Conservation (phyloP, 2,113 vertebrate species). For the Cavia porcellus region DNA sequence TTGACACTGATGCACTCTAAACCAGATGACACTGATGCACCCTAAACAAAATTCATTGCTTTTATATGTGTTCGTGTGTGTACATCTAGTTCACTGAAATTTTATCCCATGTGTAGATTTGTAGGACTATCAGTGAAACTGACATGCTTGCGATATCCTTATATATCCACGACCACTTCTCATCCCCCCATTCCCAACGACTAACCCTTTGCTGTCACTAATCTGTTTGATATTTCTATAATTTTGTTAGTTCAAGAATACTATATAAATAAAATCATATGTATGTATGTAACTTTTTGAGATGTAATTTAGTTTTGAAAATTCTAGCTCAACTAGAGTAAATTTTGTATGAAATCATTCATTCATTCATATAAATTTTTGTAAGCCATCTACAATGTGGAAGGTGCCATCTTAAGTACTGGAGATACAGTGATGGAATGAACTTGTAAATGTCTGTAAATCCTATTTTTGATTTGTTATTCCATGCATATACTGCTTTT, state of each 20-base stretch:
- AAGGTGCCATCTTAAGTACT: not conserved
- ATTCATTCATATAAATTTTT: not conserved
- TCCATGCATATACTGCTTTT: not conserved
- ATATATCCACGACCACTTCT: not conserved
- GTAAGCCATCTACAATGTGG: not conserved
- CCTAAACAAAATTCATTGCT: not conserved
- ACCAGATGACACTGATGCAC: not conserved
- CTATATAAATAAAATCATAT: not conserved
- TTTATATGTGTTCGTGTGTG: not conserved
- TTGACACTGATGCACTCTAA: not conserved
- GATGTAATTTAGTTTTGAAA: not conserved
- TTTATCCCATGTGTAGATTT: not conserved
- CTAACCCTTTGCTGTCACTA: not conserved
- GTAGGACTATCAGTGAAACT: not conserved
- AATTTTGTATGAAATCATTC: conserved; percentile 1
- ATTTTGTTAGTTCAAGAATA: conserved; percentile 2
- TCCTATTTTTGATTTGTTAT: not conserved
- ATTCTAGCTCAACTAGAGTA: not conserved
- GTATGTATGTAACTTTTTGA: not conserved
- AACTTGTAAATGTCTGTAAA: not conserved
- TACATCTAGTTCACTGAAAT: not conserved
- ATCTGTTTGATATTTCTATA: not conserved
- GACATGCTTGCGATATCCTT: not conserved
- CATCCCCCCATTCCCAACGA: not conserved
- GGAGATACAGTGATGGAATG: not conserved